Percentiles rank a stretch among this genome's conserved stretches.
These are phyloP conservation scores for Calyptomena viridis DNA, from an alignment of 2,113 vertebrate species.

Conservation along the genomic window DNA sequence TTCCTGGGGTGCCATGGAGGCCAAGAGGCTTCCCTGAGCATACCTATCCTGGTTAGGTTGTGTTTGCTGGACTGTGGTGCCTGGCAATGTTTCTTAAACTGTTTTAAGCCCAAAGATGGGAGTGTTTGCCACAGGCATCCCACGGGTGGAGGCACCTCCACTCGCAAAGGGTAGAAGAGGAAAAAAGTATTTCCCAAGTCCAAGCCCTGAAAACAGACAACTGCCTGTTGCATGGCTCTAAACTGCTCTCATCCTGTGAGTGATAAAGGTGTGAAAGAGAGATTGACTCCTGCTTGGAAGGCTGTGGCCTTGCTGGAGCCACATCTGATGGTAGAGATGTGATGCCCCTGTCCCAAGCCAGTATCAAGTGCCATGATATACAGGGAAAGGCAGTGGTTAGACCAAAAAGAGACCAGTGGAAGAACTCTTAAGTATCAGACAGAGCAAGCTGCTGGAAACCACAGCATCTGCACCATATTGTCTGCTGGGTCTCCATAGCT, in stretches of 20 bases:
- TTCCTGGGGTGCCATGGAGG: background rate
- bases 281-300: background rate
- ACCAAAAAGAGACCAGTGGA: background rate
- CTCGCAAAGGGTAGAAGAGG: background rate
- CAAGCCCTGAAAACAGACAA: background rate
- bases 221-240: background rate
- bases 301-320: accelerated
- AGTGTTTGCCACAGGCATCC: background rate
- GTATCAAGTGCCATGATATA: accelerated
- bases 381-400: background rate
- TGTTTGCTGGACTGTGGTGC: background rate
- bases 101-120: background rate
- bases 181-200: background rate
- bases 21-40: background rate
- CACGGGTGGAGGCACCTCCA: background rate
- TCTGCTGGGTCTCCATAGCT: background rate
- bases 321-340: background rate
- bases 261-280: background rate
- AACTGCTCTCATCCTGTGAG: background rate
- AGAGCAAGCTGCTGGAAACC: background rate
- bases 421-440: background rate
- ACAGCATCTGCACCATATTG: accelerated
- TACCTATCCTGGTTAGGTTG: background rate
- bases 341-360: background rate
- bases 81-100: background rate